Base-by-base conservation (phyloP, 2,888 invertebrate genomes). In the Yponomeuta cagnagella region DNA sequence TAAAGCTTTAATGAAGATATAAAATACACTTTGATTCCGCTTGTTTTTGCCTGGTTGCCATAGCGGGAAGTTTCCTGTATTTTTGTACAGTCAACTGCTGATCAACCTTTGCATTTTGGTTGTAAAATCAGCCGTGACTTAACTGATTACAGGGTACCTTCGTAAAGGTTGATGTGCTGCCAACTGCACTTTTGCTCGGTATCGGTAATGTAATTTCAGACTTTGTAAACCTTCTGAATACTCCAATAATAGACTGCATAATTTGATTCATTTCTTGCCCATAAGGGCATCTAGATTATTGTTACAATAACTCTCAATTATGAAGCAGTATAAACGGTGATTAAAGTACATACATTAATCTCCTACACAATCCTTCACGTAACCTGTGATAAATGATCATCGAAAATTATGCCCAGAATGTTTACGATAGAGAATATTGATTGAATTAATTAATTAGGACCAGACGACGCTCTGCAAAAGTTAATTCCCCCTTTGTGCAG, bases 1-100 rank as follows among this genome's bases (percentile, higher is more conserved):
- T 80, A 78, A 77, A 76, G 76, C 79, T 79, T 80, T 82, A 79
- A 79, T 76, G 77, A 77, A 77, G 75, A 76, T 77, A 77, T 76
- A 77, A 76, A 77, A 77, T 75, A 74, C 73, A 71, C 70, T 74
- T 74, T 73, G 73, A 74, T 74, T 74, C 74, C 68, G 64, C 70
- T 65, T 33, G 33, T 65, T 65, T 15, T 58, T 15, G 52, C 37
- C 70, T 72, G 48, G 70, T 71, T 63, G 58, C 69, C 70, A 30
- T 33, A 31, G 66, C 30, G 9, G 30, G 31, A 65, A 65, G 31
- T 30, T 2, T 5, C 23, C 65, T 12, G 31, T 10, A 65, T 65
- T 65, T 65, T 65, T 31, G 23, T 10, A 65, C 43, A 43, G 43
- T 43, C 43, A 43, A 43, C 43, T 43, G 43, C 43, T 43, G 43